Conservation (phyloP, 2,888 invertebrate genomes). For the Creontiades dilutus region DNA sequence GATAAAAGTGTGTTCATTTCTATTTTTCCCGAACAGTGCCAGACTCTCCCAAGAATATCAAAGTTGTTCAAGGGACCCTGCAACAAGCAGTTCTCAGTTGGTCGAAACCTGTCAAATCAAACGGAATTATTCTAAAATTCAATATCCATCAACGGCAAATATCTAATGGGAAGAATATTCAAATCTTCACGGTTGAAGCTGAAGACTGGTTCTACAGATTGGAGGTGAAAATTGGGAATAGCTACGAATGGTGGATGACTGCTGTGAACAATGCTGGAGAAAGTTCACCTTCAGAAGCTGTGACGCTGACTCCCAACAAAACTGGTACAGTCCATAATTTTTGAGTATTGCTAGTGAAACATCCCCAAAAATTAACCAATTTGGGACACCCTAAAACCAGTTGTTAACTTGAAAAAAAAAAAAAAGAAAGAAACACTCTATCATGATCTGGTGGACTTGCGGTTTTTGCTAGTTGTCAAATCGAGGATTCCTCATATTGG, state of each 20-base stretch:
- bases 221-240: slow-evolving; percentile 65
- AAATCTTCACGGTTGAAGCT: slow-evolving; percentile 49
- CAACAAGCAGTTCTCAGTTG: slow-evolving; percentile 69
- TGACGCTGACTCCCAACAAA: slow-evolving; percentile 61
- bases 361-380: too few species aligned
- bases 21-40: slow-evolving; percentile 51
- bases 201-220: slow-evolving; percentile 61
- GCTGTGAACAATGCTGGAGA: slow-evolving; percentile 71
- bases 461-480: too few species aligned
- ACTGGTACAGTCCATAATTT: slow-evolving; percentile 56
- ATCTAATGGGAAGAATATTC: slow-evolving; percentile 82
- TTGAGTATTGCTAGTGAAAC: background rate
- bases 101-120: slow-evolving; percentile 59
- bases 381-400: too few species aligned
- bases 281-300: slow-evolving; percentile 62
- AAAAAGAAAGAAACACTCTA: too few species aligned
- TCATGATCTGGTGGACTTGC: too few species aligned
- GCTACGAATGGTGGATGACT: slow-evolving; percentile 72
- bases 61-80: slow-evolving; percentile 65
- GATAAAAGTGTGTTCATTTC: background rate
- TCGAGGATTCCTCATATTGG: too few species aligned
- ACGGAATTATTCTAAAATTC: slow-evolving; percentile 64
- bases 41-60: slow-evolving; percentile 65
- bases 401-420: too few species aligned
- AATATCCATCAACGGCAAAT: slow-evolving; percentile 71